Conservation (phyloP, 1,140 invertebrate genomes). For the Brachystomella parvula region DNA sequence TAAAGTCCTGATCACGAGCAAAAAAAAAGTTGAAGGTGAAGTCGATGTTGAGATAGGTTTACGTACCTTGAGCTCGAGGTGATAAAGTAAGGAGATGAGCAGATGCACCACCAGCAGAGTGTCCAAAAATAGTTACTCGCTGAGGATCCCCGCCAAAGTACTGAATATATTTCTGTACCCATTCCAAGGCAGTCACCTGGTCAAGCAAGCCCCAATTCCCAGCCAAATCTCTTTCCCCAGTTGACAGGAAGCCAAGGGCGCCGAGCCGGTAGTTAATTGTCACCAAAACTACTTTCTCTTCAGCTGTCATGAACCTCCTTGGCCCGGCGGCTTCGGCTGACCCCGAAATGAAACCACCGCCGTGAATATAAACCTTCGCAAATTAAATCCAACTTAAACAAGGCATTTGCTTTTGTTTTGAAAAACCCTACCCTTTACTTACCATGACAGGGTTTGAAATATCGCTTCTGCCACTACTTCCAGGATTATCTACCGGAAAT, state of each 20-base stretch:
- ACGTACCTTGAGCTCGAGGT: background rate
- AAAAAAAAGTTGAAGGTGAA: too few species aligned
- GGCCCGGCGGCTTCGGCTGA: background rate
- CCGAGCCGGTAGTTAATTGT: background rate
- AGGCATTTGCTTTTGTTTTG: background rate
- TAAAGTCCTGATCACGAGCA: too few species aligned
- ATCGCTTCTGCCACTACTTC: background rate
- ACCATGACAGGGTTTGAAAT: slow-evolving; percentile 1
- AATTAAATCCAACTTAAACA: background rate
- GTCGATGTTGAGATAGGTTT: background rate
- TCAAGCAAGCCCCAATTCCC: slow-evolving; percentile 2
- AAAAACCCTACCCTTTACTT: background rate
- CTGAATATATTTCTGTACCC: slow-evolving; percentile 6
- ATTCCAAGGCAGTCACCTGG: background rate
- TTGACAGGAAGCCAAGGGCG: slow-evolving; percentile 1
- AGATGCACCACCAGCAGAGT: background rate
- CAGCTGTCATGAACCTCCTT: slow-evolving; percentile 1
- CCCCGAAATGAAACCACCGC: slow-evolving; percentile 1
- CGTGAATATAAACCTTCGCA: background rate
- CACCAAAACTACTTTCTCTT: slow-evolving; percentile 1
- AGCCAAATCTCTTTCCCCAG: background rate
- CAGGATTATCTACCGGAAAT: background rate
- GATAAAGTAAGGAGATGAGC: slow-evolving; percentile 5
- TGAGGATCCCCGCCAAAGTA: slow-evolving; percentile 9
- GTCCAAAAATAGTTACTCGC: slow-evolving; percentile 7